Evolutionary conservation across 2,797 vertebrate genomes (phyloP), one percentile per base, ranked within the genome.

Genomic region (Pelobates cultripes): DNA sequence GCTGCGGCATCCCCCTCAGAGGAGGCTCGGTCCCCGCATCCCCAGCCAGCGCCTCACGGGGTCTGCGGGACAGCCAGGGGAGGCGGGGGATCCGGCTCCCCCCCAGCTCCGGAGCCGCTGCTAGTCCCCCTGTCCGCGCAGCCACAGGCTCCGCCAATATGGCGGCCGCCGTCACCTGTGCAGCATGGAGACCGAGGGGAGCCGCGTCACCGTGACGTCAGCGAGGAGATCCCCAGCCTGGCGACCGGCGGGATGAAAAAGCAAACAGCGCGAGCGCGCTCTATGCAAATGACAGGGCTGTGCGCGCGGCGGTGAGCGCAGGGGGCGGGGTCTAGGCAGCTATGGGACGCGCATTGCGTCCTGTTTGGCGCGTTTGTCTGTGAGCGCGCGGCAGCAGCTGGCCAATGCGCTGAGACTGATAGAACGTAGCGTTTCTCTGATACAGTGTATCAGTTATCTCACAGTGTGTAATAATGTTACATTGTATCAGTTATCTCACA

Each of bases 1-100:
- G 89, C 85, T 93, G 95, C 88, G 95, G 94, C 94, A 97, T 95
- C 94, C 80, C 80, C 66, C 55, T 81, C 80, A 63, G 66, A 17
- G 51, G 53, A 44, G 66, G 73, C 57, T 76, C 71, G 55, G 55
- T 82, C 74, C 81, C 60, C 53, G 28, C 70, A 73, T 77, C 75
- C 43, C 75, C 75, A 69, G 70, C 75, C 80, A 55, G 75, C 61
- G 78, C 70, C 75, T 70, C 45, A 12, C 43, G 61, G 66, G 53
- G 28, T 42, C 64, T 3, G 57, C 66, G 44, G 47, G 14, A 28
- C 73, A 75, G 15, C 61, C 43, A 75, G 76, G 73, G 79, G 67
- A 73, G 44, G 66, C 72, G 47, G 45, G 43, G 15, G 67, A 43
- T 28, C 57, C 47, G 13, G 57, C 61, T 69, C 70, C 76, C 85